These are phyloP conservation scores for Cheilosia vulpina DNA, from an alignment of 2,888 invertebrate genomes.

Conservation along the genomic window DNA sequence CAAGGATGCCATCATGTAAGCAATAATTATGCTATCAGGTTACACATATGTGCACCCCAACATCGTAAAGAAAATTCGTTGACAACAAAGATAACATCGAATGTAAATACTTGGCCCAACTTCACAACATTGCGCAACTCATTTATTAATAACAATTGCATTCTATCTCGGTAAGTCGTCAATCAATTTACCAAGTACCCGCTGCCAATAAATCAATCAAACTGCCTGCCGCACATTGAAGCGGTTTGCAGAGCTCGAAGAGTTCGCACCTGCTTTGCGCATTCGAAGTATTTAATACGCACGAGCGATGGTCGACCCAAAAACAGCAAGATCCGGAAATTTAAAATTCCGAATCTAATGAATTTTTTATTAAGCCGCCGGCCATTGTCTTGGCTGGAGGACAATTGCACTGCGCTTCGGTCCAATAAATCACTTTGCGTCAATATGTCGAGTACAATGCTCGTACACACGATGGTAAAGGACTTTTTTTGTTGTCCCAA, in stretches of 20 bases:
- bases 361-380: conserved; percentile 68
- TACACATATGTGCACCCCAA: not conserved
- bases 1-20: too few species aligned
- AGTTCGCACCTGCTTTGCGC: conserved; percentile 66
- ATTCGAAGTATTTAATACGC: conserved; percentile 66
- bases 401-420: conserved; percentile 55
- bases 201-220: conserved; percentile 73
- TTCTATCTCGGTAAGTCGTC: conserved; percentile 51
- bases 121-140: conserved; percentile 54
- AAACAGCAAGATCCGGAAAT: conserved; percentile 61
- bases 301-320: conserved; percentile 57
- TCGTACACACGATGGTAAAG: conserved; percentile 44
- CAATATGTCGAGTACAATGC: conserved; percentile 62
- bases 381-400: conserved; percentile 53
- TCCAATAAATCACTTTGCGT: conserved; percentile 75
- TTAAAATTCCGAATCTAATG: conserved; percentile 74
- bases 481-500: conserved; percentile 37
- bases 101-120: conserved; percentile 25
- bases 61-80: conserved; percentile 1
- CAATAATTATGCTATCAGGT: not conserved
- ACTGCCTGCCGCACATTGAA: conserved; percentile 46
- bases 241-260: conserved; percentile 4
- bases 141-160: conserved; percentile 64
- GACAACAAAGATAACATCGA: conserved; percentile 47
- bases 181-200: conserved; percentile 66